phyloP scores from a whole-genome alignment of 2,113 vertebrate species.

The Tachysurus vachellii region DNA sequence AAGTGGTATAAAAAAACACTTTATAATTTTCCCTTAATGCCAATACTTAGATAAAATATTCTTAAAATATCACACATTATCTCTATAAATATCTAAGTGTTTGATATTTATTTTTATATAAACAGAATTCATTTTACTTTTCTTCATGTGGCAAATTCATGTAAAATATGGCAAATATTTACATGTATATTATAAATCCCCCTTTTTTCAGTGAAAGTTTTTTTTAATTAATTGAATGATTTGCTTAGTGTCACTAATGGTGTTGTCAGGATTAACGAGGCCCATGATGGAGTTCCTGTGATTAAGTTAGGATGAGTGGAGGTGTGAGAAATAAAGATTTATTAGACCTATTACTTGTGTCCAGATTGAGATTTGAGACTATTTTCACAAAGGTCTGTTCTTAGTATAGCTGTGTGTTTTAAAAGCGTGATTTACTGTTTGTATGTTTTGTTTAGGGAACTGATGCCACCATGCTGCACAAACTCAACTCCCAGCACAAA shows the following conservation, averaged over 20 bases:
- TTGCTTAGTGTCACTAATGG: neutral
- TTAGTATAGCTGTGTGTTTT: neutral
- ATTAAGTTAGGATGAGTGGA: neutral
- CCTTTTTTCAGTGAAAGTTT: too few species aligned
- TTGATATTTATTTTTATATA: neutral
- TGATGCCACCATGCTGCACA: conserved; percentile 93
- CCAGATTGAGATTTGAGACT: neutral
- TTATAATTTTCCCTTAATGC: neutral
- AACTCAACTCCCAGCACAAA: conserved; percentile 95
- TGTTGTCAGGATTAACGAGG: neutral
- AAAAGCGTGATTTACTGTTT: neutral
- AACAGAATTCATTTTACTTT: neutral
- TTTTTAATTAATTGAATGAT: too few species aligned
- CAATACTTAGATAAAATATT: neutral
- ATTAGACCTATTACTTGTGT: neutral
- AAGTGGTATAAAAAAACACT: neutral
- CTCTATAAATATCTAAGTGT: neutral
- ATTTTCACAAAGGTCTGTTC: neutral
- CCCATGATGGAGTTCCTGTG: neutral
- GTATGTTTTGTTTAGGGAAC: conserved; percentile 78
- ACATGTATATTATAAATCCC: neutral
- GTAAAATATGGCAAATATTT: neutral
- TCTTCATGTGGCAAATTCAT: neutral
- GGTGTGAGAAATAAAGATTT: neutral
- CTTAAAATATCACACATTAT: neutral